Evolutionary conservation across 2,888 invertebrate species (phyloP).

Genomic region (Lasioglossum villosulum): DNA sequence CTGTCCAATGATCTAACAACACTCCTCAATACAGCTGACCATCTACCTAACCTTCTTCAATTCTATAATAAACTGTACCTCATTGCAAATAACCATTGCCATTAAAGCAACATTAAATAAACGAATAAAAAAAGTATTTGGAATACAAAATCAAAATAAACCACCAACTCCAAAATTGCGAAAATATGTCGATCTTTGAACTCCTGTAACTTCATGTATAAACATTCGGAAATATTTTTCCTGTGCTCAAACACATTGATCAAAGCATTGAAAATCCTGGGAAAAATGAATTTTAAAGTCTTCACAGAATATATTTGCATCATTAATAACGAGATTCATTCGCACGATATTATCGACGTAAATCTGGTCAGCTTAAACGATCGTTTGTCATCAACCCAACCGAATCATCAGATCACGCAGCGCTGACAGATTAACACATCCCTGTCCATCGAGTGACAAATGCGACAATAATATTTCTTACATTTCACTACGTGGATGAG

Average conservation of each 20-base stretch:
- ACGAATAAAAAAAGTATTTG: background rate
- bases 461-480: background rate
- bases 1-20: too few species aligned
- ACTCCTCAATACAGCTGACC: too few species aligned
- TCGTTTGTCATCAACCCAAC: conserved; percentile 21
- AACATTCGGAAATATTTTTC: background rate
- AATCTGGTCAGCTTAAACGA: conserved; percentile 30
- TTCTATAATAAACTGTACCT: too few species aligned
- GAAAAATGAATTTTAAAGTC: background rate
- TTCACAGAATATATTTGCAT: conserved; percentile 15
- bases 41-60: too few species aligned
- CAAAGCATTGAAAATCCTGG: background rate
- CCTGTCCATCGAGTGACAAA: conserved; percentile 2
- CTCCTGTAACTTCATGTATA: background rate
- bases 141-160: background rate
- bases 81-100: too few species aligned
- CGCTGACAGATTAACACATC: conserved; percentile 24
- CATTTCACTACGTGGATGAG: background rate
- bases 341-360: background rate
- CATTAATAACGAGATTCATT: conserved; percentile 18
- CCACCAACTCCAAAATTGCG: background rate
- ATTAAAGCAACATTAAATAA: too few species aligned
- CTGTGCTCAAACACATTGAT: background rate
- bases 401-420: background rate
- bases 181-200: too few species aligned